Percentiles rank a stretch among this genome's conserved stretches.
These are phyloP conservation scores for Gari tellinella DNA, from an alignment of 2,888 invertebrate species.

Conservation along the genomic window DNA sequence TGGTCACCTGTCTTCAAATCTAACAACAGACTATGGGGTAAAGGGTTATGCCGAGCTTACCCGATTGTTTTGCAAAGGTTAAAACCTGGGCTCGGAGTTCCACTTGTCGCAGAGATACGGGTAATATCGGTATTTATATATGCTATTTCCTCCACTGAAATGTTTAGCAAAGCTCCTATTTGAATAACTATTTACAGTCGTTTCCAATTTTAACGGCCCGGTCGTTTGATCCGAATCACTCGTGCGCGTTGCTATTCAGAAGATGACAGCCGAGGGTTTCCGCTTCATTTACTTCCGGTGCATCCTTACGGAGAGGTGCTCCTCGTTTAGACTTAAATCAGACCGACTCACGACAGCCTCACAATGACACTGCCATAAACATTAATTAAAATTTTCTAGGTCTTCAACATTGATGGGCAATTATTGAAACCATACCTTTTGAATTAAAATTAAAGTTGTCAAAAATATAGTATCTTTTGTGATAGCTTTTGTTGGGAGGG, in stretches of 20 bases:
- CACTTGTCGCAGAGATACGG: too few relatives aligned
- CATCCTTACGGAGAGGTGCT: conserved; percentile 8
- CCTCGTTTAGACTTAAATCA: conserved; percentile 27
- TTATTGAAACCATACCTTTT: conserved; percentile 15
- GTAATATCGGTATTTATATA: too few relatives aligned
- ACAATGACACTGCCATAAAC: conserved; percentile 31
- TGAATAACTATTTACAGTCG: too few relatives aligned
- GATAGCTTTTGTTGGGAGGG: neutral
- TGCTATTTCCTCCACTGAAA: too few relatives aligned
- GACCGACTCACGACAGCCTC: conserved; percentile 14
- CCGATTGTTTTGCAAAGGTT: too few relatives aligned
- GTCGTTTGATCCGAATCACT: too few relatives aligned
- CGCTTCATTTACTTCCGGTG: conserved; percentile 25
- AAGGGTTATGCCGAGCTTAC: too few relatives aligned
- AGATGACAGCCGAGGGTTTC: conserved; percentile 23
- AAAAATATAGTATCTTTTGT: conserved; percentile 4
- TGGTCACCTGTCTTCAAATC: too few relatives aligned
- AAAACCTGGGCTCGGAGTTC: too few relatives aligned
- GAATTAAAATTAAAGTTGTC: conserved; percentile 6
- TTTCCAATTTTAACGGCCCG: too few relatives aligned
- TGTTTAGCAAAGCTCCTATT: too few relatives aligned
- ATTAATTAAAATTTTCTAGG: conserved; percentile 35
- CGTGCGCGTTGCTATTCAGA: conserved; percentile 3
- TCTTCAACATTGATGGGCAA: conserved; percentile 29
- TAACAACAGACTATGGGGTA: too few relatives aligned